phyloP scores from a whole-genome alignment of 1,140 invertebrate species.

The Carcinoscorpius rotundicauda region DNA sequence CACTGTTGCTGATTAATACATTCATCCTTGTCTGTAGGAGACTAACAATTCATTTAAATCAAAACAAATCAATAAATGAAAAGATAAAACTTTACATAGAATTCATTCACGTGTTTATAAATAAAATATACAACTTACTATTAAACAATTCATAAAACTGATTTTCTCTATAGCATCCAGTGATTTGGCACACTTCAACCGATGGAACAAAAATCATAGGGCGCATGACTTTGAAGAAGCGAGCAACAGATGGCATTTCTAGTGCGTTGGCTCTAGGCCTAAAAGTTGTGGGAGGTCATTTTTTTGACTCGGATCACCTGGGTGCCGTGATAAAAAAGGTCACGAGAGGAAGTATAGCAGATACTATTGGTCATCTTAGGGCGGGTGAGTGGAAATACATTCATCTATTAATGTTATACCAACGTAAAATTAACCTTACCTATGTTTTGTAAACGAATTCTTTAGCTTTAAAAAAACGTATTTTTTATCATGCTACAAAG shows the following conservation, averaged over 20 bases:
- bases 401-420: neutral
- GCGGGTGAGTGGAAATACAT: conserved; percentile 52
- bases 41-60: too few relatives aligned
- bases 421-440: conserved; percentile 8
- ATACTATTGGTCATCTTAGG: conserved; percentile 82
- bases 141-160: too few relatives aligned
- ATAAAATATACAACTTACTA: too few relatives aligned
- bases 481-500: neutral
- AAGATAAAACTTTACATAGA: too few relatives aligned
- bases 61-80: too few relatives aligned
- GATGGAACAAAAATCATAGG: conserved; percentile 85
- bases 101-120: too few relatives aligned
- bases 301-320: conserved; percentile 45
- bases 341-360: conserved; percentile 91
- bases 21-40: too few relatives aligned
- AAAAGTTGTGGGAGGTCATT: conserved; percentile 85
- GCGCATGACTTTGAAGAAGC: conserved; percentile 88
- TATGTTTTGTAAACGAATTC: conserved; percentile 4
- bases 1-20: too few relatives aligned
- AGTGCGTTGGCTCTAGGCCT: conserved; percentile 52
- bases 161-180: conserved; percentile 54
- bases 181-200: conserved; percentile 84
- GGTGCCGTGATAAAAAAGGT: conserved; percentile 94
- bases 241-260: conserved; percentile 20
- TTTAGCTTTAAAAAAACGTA: neutral